Conservation (phyloP, 1,140 invertebrate species). For the Branchinecta lynchi region DNA sequence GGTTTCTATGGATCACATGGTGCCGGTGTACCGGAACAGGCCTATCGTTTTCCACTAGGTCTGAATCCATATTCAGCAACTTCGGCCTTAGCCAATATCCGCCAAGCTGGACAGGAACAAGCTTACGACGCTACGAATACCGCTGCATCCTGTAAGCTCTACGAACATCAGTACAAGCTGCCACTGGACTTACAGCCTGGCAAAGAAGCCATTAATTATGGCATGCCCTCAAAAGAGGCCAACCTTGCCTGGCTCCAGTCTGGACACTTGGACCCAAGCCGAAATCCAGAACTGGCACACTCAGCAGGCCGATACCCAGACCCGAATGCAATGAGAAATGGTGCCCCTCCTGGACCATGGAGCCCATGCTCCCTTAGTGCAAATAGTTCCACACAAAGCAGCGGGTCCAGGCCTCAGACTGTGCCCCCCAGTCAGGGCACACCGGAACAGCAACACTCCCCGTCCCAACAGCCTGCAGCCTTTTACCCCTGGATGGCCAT, state of each 20-base stretch:
- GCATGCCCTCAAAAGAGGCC: slow-evolving; percentile 16
- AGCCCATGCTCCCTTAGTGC: slow-evolving; percentile 2
- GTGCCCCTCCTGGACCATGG: neutral
- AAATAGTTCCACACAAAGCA: neutral
- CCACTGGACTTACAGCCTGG: slow-evolving; percentile 24
- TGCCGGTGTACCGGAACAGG: slow-evolving; percentile 42
- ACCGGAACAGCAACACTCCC: slow-evolving; percentile 15
- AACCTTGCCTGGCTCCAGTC: neutral
- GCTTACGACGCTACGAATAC: slow-evolving; percentile 51
- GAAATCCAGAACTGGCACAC: neutral
- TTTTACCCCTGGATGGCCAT: slow-evolving; percentile 97
- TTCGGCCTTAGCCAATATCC: slow-evolving; percentile 45
- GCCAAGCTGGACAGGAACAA: slow-evolving; percentile 46
- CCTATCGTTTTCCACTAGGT: slow-evolving; percentile 58
- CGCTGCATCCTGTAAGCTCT: slow-evolving; percentile 54
- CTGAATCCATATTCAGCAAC: slow-evolving; percentile 32
- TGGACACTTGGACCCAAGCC: neutral
- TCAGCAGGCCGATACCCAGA: neutral
- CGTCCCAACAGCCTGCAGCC: slow-evolving; percentile 19
- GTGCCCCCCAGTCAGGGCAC: slow-evolving; percentile 10
- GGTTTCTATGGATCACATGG: slow-evolving; percentile 76
- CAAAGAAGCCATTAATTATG: slow-evolving; percentile 28
- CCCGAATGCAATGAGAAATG: neutral
- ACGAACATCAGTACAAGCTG: slow-evolving; percentile 42
- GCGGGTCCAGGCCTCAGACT: neutral